Conservation (phyloP, 2,113 vertebrate species). For the Acrocephalus kingi region DNA sequence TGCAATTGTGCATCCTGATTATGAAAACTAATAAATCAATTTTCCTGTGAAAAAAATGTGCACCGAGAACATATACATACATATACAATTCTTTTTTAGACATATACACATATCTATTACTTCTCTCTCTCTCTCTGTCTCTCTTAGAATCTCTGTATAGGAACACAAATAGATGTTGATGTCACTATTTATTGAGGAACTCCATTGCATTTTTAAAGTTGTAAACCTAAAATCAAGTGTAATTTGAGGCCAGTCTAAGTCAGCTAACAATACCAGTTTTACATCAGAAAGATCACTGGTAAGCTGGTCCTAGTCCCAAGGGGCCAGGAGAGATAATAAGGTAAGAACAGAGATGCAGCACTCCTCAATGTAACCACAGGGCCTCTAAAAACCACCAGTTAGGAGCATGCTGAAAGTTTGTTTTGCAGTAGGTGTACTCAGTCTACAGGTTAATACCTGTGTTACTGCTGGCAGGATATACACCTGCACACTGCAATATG, state of each 20-base stretch:
- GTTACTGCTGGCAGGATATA: background rate
- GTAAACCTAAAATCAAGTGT: background rate
- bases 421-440: background rate
- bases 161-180: background rate
- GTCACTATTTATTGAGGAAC: background rate
- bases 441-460: background rate
- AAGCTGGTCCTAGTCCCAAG: background rate
- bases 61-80: fast-evolving
- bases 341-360: background rate
- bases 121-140: background rate
- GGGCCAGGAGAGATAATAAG: background rate
- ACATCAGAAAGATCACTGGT: background rate
- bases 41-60: background rate
- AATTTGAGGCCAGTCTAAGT: background rate
- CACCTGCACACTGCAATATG: fast-evolving
- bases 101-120: background rate
- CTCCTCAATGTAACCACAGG: fast-evolving
- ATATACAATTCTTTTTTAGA: background rate
- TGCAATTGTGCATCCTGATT: background rate
- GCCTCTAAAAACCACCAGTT: background rate
- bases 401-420: background rate
- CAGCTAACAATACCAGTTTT: background rate
- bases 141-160: background rate
- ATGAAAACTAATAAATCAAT: background rate
- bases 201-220: background rate